phyloP scores from a whole-genome alignment of 2,888 invertebrate species.

The Tenthredo livida region DNA sequence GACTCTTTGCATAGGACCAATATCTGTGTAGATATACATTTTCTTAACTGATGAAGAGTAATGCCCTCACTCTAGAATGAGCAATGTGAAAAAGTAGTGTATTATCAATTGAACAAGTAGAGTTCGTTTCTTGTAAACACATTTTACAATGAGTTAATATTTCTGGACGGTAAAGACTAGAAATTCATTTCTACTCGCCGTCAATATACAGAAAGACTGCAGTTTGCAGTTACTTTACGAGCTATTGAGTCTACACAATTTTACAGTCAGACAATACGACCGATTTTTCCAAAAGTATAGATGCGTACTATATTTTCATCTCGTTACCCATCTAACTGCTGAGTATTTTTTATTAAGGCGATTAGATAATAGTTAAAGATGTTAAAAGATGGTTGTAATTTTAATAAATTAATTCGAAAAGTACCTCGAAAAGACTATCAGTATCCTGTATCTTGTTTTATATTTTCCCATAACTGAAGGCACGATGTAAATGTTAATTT shows the following conservation, averaged over 20 bases:
- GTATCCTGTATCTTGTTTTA: neutral
- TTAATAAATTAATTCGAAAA: neutral
- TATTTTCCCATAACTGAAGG: slow-evolving; percentile 20
- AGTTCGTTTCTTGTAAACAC: neutral
- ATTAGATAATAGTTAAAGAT: neutral
- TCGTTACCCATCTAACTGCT: slow-evolving; percentile 9
- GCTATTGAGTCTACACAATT: neutral
- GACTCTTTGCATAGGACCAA: neutral
- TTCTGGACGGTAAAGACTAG: neutral
- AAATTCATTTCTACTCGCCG: neutral
- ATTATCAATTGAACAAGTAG: neutral
- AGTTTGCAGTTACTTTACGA: neutral
- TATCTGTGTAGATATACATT: neutral
- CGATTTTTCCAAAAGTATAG: neutral
- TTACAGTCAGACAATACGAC: neutral
- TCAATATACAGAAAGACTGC: neutral
- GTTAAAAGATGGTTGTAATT: neutral
- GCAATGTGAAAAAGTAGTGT: neutral
- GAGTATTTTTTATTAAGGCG: neutral
- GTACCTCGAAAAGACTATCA: neutral
- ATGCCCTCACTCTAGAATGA: neutral
- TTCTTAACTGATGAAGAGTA: neutral
- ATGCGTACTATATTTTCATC: neutral
- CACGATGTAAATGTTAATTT: slow-evolving; percentile 10
- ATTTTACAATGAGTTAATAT: neutral